Evolutionary conservation across 2,888 invertebrate genomes (phyloP), one percentile per base, ranked within the genome.

Genomic region (Zonitis immaculata): DNA sequence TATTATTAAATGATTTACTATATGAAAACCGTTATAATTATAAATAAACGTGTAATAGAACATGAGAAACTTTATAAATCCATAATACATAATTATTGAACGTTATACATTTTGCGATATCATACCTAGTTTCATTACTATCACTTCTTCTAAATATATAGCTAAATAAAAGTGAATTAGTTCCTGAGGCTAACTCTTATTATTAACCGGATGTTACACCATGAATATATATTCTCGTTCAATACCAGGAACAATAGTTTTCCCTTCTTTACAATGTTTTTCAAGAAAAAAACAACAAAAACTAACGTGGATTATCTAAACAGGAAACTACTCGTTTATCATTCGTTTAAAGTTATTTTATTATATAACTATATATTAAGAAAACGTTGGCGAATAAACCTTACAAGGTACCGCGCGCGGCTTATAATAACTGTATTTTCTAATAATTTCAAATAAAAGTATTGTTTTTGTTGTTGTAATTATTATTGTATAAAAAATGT

Each of bases 251-350:
- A 47, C 52, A 52, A 56, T 51, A 48, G 51, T 47, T 56, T 55
- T 51, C 47, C 20, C 20, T 7, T 16, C 20, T 26, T 39, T 44
- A 49, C 51, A 47, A 52, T 47, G 54, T n/a, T n/a, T 55, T 55
- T 47, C 52, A 51, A 42, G n/a, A n/a, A n/a, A n/a, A n/a, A n/a
- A n/a, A n/a, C n/a, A n/a, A n/a, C n/a, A n/a, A n/a, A n/a, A n/a
- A n/a, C n/a, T n/a, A 22, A 22, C 44, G 35, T 18, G 45, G 54
- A 49, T 58, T 61, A 61, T 61, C 59, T 59, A 54, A 58, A 54
- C 61, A 61, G 61, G 61, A 61, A 61, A 61, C 54, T 52, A 35
- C 50, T 44, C 48, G 61, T 61, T 61, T 59, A 59, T 61, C 59
- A 61, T 61, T 56, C 52, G n/a, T 42, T 47, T 52, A 48, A 47